Base-by-base conservation (phyloP, 2,888 invertebrate species). In the Agonopterix subpropinquella region DNA sequence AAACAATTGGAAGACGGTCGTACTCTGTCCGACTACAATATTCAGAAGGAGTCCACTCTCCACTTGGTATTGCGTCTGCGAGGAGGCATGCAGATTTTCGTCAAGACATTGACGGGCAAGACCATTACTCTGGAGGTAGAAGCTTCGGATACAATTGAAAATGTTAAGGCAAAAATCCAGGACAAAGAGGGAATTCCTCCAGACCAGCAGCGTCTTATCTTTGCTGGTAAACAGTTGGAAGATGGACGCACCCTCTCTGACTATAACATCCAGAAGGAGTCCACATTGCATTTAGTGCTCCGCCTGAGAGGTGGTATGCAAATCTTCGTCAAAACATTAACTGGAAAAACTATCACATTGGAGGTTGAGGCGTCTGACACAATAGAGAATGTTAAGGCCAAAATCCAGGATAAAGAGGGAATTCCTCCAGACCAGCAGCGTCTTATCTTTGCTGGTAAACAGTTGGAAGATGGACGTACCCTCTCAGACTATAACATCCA, bases 221-320 rank as follows among this genome's bases (percentile, higher is more conserved):
- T 73, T 4, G 73, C 73, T 0, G 62, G 77, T 0, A 77, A 77
- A 8, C 77, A 77, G 18, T 4, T 77, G 0, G 62, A 78, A 55
- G 78, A 78, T 51, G 78, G 78, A 0, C 69, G 73, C 41, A 73
- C 71, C 0, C 50, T 73, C 0, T 71, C 71, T 0, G 69, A 73
- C 43, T 69, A 73, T 46, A 77, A 76, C 0, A 76, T 77, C 0
- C 77, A 77, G 11, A 75, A 78, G 8, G 77, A 77, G 11, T 76
- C 76, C 0, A 77, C 76, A 0, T 56, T 77, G 0, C 76, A 77
- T 1, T 48, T 70, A 0, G 69, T 70, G 0, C 44, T 71, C 0
- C 61, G 68, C 49, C 57, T 69, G 0, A 58, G 77, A 11, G 77
- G 77, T 49, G 77, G 77, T 46, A 77, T 77, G 77, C 77, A 77